phyloP scores from a whole-genome alignment of 1,140 invertebrate species.

The Sycophila sp. region DNA sequence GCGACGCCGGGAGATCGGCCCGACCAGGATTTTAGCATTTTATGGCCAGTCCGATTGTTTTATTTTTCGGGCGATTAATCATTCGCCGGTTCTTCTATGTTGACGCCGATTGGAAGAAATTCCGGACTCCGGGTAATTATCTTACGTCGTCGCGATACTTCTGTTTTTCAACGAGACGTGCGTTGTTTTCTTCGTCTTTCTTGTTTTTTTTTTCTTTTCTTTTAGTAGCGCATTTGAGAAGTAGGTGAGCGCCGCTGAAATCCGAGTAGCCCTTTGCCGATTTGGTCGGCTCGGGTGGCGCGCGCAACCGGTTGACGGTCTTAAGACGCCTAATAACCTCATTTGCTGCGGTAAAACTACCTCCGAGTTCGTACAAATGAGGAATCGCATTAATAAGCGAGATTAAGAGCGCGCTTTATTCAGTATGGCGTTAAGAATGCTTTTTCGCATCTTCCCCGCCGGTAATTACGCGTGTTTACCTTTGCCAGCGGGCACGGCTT shows the following conservation, averaged over 20 bases:
- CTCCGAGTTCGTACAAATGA: constrained; percentile 31
- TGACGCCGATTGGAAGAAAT: no score
- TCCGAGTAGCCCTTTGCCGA: neutral
- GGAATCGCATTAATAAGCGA: constrained; percentile 31
- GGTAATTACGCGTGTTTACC: constrained; percentile 32
- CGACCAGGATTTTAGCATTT: neutral
- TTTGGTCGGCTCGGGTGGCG: neutral
- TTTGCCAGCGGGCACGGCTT: neutral
- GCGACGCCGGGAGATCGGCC: neutral
- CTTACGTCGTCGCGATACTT: no score
- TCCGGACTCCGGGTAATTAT: no score
- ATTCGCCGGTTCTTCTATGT: no score
- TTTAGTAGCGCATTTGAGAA: no score
- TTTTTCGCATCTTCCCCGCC: constrained; percentile 19
- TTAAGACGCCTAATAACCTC: constrained; percentile 23
- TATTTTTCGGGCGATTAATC: constrained; percentile 17
- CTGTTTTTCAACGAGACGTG: no score
- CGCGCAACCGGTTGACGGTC: constrained; percentile 6
- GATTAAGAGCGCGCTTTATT: constrained; percentile 32
- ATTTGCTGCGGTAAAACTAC: constrained; percentile 1
- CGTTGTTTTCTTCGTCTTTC: no score
- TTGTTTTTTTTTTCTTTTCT: no score
- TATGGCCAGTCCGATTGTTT: neutral
- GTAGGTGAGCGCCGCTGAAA: no score
- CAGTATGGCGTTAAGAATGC: constrained; percentile 17